Evolutionary conservation across 2,113 vertebrate genomes (phyloP).

Genomic region (Ptyas mucosa): DNA sequence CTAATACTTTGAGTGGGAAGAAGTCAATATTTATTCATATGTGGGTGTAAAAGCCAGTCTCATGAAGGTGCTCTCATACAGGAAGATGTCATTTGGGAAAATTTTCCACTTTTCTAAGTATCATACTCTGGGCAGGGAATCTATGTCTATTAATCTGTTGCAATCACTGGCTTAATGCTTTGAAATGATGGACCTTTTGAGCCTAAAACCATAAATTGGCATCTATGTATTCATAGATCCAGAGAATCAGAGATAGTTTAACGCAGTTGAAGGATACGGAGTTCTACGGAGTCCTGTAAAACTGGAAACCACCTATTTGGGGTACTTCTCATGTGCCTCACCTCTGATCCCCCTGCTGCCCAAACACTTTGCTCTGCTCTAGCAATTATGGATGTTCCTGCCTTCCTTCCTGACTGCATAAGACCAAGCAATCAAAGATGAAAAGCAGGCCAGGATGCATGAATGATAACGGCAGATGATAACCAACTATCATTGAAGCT

Average conservation of each 20-base stretch:
- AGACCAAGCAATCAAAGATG: background rate
- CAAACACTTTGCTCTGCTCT: background rate
- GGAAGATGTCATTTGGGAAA: background rate
- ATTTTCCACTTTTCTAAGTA: background rate
- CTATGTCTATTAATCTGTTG: background rate
- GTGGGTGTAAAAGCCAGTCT: background rate
- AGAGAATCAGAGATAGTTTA: background rate
- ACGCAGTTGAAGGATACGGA: background rate
- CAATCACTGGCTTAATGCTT: background rate
- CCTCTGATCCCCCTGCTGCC: background rate
- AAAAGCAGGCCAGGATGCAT: background rate
- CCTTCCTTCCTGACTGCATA: background rate
- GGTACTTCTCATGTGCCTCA: background rate
- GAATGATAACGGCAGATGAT: background rate
- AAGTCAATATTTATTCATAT: background rate
- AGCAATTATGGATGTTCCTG: background rate
- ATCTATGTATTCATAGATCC: background rate
- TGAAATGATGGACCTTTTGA: background rate
- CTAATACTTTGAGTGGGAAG: background rate
- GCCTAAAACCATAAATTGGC: background rate
- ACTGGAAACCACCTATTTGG: background rate
- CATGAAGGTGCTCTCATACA: background rate
- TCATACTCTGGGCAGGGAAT: background rate
- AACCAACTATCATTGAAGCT: background rate
- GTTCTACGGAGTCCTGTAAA: background rate